Evolutionary conservation across 2,888 invertebrate genomes (phyloP).

Genomic region (Hypolimnas misippus): DNA sequence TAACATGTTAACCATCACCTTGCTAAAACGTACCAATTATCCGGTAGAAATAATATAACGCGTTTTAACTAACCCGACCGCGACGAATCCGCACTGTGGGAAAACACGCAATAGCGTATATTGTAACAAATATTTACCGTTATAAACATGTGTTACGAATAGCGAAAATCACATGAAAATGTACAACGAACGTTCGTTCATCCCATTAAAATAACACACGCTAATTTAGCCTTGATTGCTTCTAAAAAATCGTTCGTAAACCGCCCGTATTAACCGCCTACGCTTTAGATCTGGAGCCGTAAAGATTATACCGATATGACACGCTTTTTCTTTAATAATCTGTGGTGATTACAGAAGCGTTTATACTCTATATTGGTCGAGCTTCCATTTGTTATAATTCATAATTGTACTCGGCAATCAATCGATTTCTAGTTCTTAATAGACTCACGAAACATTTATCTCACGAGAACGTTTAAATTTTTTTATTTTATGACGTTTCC

Average conservation of each 20-base stretch:
- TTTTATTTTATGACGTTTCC: conserved; percentile 28
- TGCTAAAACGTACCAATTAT: conserved; percentile 38
- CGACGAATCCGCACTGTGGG: conserved; percentile 66
- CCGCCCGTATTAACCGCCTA: neutral
- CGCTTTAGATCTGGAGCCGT: conserved; percentile 28
- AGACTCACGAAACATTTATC: conserved; percentile 31
- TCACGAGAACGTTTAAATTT: conserved; percentile 31
- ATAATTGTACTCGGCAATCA: conserved; percentile 48
- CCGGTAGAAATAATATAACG: conserved; percentile 39
- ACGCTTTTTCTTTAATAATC: conserved; percentile 73
- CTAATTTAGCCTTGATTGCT: conserved; percentile 12
- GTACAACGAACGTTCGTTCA: conserved; percentile 24
- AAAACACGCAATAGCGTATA: conserved; percentile 57
- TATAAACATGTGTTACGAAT: conserved; percentile 51
- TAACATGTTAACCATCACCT: conserved; percentile 27
- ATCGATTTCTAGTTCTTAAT: conserved; percentile 36
- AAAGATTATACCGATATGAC: conserved; percentile 56
- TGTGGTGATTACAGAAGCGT: conserved; percentile 75
- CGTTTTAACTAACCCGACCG: conserved; percentile 47
- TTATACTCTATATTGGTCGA: conserved; percentile 53
- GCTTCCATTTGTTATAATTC: conserved; percentile 65
- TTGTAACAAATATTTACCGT: conserved; percentile 65
- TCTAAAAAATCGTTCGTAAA: conserved; percentile 5
- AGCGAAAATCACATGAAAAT: conserved; percentile 55
- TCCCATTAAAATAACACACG: neutral